Evolutionary conservation across 1,140 invertebrate genomes (phyloP), one percentile per base, ranked within the genome.

Genomic region (Brachionus manjavacas): DNA sequence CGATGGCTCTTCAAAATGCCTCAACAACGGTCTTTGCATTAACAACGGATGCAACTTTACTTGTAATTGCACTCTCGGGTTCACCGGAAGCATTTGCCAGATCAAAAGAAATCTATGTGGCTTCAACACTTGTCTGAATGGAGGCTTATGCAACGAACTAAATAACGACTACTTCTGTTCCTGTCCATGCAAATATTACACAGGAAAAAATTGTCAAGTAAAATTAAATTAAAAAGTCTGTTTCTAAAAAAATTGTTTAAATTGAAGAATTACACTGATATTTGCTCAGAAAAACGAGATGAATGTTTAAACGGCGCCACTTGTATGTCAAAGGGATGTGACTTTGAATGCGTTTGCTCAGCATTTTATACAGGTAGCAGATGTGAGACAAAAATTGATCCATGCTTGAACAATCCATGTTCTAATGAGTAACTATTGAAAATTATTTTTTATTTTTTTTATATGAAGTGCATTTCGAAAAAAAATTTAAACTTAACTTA

Each of bases 161-260:
- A 23, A 11, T 0, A 52, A 52, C 12, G 39, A 60, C 14, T 84
- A 72, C 70, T n/a, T n/a, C 16, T 86, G 86, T 84, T 41, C 64
- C n/a, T 86, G 86, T 86, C 43, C 68, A 55, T 80, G 55, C 20
- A 64, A 80, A 64, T 80, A 80, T 64, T 60, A 64, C 14, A 7
- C 49, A 16, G 55, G 76, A 35, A 55, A 64, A 55, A 55, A 80
- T 64, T 80, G 76, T 39, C 23, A 80, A 64, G 0, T 93, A 94
- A 0, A 95, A 98, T 96, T 97, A 81, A 97, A 97, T 88, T 94
- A 96, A 87, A 98, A 96, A 88, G 20, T 41, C 46, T 14, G 23
- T 16, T 20, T 39, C 20, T 43, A 3, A 41, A 41, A 31, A 39
- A 72, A 16, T 41, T 6, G 20, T 72, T 43, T 72, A 28, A 28